Evolutionary conservation across 2,113 vertebrate species (phyloP).

Genomic region (Apistogramma diplotaenia): DNA sequence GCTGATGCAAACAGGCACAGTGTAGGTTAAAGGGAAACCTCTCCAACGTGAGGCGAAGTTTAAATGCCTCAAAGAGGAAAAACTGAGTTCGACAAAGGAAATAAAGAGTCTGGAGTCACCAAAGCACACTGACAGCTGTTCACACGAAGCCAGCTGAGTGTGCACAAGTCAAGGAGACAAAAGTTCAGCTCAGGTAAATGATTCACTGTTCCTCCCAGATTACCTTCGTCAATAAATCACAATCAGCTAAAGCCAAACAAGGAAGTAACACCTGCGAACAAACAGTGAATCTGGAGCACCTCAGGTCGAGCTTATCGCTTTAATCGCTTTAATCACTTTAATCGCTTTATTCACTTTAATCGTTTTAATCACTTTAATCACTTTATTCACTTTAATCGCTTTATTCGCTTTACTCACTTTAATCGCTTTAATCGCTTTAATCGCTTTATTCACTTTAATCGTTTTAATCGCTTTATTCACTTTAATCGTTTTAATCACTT

Average conservation of each 20-base stretch:
- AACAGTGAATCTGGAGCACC: neutral
- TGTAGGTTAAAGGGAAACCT: neutral
- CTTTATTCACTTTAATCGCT: no score
- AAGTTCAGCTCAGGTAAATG: neutral
- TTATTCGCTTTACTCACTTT: no score
- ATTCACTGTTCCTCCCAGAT: neutral
- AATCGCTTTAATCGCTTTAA: no score
- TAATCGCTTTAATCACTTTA: no score
- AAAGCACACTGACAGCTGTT: neutral
- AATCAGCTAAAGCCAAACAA: neutral
- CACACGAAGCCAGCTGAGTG: fast-evolving
- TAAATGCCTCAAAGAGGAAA: neutral
- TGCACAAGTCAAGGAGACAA: neutral
- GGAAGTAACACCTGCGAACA: neutral
- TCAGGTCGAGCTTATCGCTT: neutral
- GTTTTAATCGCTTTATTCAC: no score
- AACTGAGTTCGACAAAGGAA: neutral
- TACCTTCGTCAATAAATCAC: neutral
- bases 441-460: no score
- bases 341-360: no score
- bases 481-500: no score
- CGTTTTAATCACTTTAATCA: no score
- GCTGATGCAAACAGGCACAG: neutral
- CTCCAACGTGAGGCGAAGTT: neutral
- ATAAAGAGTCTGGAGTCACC: fast-evolving